Evolutionary conservation across 2,888 invertebrate genomes (phyloP).

Genomic region (Pandemis corylana): DNA sequence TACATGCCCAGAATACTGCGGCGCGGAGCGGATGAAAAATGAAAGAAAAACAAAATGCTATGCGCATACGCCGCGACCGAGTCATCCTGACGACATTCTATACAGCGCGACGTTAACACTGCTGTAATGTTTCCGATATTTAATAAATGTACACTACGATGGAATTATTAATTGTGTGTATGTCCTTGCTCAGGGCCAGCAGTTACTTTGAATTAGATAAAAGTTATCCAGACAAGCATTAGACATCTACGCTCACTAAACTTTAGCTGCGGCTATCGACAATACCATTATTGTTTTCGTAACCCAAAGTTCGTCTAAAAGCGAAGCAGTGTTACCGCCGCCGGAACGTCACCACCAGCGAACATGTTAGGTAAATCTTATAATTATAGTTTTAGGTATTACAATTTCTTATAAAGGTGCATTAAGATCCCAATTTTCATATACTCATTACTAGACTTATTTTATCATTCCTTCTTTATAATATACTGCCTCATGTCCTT

Average conservation of each 20-base stretch:
- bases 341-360: conserved; percentile 72
- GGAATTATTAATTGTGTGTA: conserved; percentile 17
- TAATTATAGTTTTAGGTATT: conserved; percentile 69
- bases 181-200: conserved; percentile 3
- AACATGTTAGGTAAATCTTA: conserved; percentile 68
- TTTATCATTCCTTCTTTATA: conserved; percentile 69
- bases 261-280: conserved; percentile 3
- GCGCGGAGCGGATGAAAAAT: conserved; percentile 79
- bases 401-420: conserved; percentile 76
- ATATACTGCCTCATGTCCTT: conserved; percentile 69
- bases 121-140: conserved; percentile 48
- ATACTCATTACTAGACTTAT: conserved; percentile 67
- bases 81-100: conserved; percentile 67
- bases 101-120: conserved; percentile 78
- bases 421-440: conserved; percentile 62
- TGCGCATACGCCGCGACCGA: conserved; percentile 81
- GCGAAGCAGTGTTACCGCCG: conserved; percentile 82
- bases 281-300: background rate
- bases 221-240: conserved; percentile 24
- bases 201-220: background rate
- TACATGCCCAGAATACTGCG: conserved; percentile 99
- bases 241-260: conserved; percentile 18
- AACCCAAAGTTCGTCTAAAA: conserved; percentile 42
- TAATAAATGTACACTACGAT: conserved; percentile 21
- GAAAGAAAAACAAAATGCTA: conserved; percentile 84